Evolutionary conservation across 2,113 vertebrate species (phyloP), one percentile per base, ranked within the genome.

Genomic region (Ramphastos sulfuratus): DNA sequence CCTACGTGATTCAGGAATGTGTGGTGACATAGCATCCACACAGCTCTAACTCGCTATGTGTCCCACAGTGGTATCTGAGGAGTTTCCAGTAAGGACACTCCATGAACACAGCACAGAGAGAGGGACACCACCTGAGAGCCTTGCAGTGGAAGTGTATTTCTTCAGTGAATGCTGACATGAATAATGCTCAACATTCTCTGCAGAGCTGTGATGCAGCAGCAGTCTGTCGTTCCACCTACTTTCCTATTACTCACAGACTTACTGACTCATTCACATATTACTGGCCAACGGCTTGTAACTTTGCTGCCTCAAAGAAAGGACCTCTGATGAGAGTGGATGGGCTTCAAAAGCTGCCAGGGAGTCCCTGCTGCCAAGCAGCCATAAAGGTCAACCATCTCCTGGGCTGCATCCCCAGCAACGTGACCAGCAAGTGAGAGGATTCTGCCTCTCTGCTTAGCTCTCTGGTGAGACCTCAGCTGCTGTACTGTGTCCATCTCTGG

Each of bases 211-310:
- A 87, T 0, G 4, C 50, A 70, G 90, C 85, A 81, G 82, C 67
- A 25, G 81, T 8, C 79, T 81, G 87, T 4, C 1, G 1, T 77
- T 90, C 63, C 78, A 31, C 73, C 80, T 95, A 80, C 93, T 87
- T 96, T 95, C 94, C 96, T 87, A 89, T 96, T 95, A 90, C 87
- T 96, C 96, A 92, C 89, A 87, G 46, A 63, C 17, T 3, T 39
- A 73, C 90, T 95, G 91, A 94, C 48, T 91, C 92, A 96, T 86
- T 92, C 94, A 79, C 92, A 88, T 79, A 35, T 83, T 42, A 42
- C 84, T 94, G 87, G 90, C 70, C 93, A 93, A 56, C 0, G 2
- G 30, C 64, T 92, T 93, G 70, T 86, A 83, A 44, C 25, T 16
- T 78, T 52, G 78, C 72, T 92, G 85, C 82, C 72, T 81, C 46